These are phyloP conservation scores for Bombylius discolor DNA, from an alignment of 2,888 invertebrate species.

Conservation along the genomic window DNA sequence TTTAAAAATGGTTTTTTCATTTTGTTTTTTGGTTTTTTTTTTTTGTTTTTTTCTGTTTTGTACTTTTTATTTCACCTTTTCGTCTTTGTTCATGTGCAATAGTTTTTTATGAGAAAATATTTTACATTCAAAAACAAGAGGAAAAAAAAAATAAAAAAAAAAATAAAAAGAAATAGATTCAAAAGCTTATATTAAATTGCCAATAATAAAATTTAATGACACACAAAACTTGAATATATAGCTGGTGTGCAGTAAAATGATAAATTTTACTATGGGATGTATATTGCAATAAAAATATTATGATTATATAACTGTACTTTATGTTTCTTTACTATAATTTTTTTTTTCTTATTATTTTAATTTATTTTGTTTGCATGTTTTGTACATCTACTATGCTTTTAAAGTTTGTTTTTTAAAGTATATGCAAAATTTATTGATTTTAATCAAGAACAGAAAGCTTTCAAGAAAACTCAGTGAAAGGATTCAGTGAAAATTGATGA, in stretches of 20 bases:
- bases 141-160: slow-evolving; percentile 3
- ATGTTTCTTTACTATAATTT: too few relatives aligned
- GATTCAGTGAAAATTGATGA: too few relatives aligned
- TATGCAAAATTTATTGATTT: too few relatives aligned
- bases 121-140: not conserved
- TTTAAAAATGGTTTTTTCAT: not conserved
- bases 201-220: slow-evolving; percentile 11
- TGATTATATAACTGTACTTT: too few relatives aligned
- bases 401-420: too few relatives aligned
- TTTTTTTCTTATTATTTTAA: too few relatives aligned
- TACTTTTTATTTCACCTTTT: not conserved
- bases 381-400: too few relatives aligned
- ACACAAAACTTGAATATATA: slow-evolving; percentile 1
- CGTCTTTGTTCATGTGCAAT: not conserved
- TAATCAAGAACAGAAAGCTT: too few relatives aligned
- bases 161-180: slow-evolving; percentile 11
- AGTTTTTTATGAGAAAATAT: not conserved
- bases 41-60: too few relatives aligned
- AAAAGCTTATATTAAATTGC: slow-evolving; percentile 14
- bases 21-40: not conserved
- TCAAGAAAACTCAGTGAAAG: too few relatives aligned
- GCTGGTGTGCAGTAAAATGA: not conserved
- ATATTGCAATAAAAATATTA: too few relatives aligned
- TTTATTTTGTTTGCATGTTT: too few relatives aligned
- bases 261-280: not conserved